Conservation (phyloP, 2,113 vertebrate species). For the Anarrhichthys ocellatus region DNA sequence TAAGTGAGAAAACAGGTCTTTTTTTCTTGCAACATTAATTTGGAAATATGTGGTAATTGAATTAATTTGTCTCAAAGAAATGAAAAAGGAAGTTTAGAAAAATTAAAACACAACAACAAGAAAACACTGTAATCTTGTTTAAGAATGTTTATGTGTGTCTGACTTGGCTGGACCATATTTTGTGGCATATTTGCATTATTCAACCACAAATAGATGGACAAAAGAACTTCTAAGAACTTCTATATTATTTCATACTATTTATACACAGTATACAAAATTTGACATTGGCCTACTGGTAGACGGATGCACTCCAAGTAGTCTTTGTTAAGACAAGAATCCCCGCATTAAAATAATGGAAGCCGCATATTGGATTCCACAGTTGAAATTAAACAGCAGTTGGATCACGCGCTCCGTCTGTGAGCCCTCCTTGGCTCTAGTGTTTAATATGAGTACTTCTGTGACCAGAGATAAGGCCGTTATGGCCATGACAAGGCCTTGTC, state of each 20-base stretch:
- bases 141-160: not conserved
- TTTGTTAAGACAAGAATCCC: slow-evolving; percentile 24
- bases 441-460: slow-evolving; percentile 69
- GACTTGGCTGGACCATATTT: not conserved
- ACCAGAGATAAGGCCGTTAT: slow-evolving; percentile 74
- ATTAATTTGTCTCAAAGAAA: not conserved
- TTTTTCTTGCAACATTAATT: not conserved
- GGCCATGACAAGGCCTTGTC: slow-evolving; percentile 78
- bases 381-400: slow-evolving; percentile 47
- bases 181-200: not conserved
- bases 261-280: not conserved
- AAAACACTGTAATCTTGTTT: not conserved
- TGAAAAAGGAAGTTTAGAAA: not conserved
- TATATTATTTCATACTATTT: not conserved
- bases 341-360: slow-evolving; percentile 25
- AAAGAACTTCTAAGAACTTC: not conserved
- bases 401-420: slow-evolving; percentile 39
- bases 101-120: too few relatives aligned
- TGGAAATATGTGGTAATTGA: not conserved
- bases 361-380: slow-evolving; percentile 11
- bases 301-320: slow-evolving; percentile 5
- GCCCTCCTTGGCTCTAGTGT: slow-evolving; percentile 49
- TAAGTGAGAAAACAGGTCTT: not conserved
- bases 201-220: not conserved
- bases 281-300: not conserved